Evolutionary conservation across 2,113 vertebrate genomes (phyloP), one percentile per base, ranked within the genome.

Genomic region (Mesocricetus auratus): DNA sequence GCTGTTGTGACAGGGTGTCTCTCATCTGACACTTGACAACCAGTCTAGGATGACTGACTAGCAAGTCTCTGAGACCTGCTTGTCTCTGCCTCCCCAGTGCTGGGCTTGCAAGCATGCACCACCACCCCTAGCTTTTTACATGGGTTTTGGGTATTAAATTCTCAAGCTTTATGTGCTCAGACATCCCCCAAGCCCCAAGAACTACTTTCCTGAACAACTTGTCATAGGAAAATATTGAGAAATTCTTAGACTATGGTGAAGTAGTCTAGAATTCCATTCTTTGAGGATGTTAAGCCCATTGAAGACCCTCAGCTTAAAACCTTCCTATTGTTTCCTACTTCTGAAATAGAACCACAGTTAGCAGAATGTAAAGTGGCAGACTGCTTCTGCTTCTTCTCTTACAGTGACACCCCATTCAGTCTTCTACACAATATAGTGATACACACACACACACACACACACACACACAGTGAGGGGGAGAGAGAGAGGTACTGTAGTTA

Each of bases 291-390:
- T 50, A 95, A 95, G 93, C 39, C 75, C 79, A 95, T 95, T 96
- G 95, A 95, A 91, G 96, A 97, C 94, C 58, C 69, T 90, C 42
- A 9, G 69, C 93, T 89, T 91, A 60, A 95, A 94, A 78, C 53
- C 77, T 88, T 96, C 78, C 94, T 92, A 97, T 95, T 93, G 95
- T 96, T 97, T 93, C 58, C 93, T 66, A 93, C 85, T 95, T 96
- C 83, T 83, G 89, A 94, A 97, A 97, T 71, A 96, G 95, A 90
- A 97, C 36, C 74, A 90, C n/a, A 93, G 86, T 74, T 42, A 50
- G 87, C 90, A 91, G 88, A 93, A 96, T 96, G 94, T 96, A 95
- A 97, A 96, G 91, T 94, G 92, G 92, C 96, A 97, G 97, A 97
- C 90, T 96, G 93, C 96, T 94, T 96, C 89, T 90, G 53, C 53